Percentiles rank a stretch among this genome's conserved stretches.
Evolutionary conservation across 2,113 vertebrate species (phyloP).

Genomic region (Dasyurus viverrinus): DNA sequence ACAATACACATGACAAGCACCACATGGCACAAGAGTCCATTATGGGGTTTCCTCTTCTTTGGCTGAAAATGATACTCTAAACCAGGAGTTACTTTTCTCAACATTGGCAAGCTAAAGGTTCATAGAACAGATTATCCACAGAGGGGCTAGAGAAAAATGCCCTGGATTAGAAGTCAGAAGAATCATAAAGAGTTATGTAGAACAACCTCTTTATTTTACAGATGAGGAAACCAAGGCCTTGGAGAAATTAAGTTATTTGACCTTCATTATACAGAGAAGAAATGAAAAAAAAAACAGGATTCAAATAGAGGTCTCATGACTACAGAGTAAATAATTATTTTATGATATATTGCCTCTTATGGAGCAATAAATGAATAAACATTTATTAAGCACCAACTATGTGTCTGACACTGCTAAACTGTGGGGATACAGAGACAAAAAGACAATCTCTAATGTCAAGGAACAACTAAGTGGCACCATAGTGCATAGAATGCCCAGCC

Average conservation of each 20-base stretch:
- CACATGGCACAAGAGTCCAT: conserved; percentile 58
- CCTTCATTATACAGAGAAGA: not conserved
- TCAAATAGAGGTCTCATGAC: not conserved
- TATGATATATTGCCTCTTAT: not conserved
- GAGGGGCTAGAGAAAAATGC: not conserved
- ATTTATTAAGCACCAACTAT: not conserved
- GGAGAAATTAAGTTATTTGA: not conserved
- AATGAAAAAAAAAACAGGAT: not conserved
- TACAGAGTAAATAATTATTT: not conserved
- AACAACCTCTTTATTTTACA: not conserved
- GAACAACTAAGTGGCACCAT: not conserved
- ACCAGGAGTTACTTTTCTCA: conserved; percentile 50
- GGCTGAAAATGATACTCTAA: conserved; percentile 43
- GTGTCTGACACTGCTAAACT: not conserved
- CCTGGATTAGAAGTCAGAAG: not conserved
- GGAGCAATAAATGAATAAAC: not conserved
- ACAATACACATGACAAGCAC: conserved; percentile 37
- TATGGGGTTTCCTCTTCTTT: conserved; percentile 49
- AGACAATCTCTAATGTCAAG: not conserved
- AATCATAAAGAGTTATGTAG: not conserved
- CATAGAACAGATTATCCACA: conserved; percentile 1
- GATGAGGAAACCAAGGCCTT: not conserved
- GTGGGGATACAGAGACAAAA: not conserved
- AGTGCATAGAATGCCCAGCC: not conserved
- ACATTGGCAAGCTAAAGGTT: conserved; percentile 6